Evolutionary conservation across 2,888 invertebrate genomes (phyloP), one percentile per base, ranked within the genome.

Genomic region (Frankliniella intonsa): DNA sequence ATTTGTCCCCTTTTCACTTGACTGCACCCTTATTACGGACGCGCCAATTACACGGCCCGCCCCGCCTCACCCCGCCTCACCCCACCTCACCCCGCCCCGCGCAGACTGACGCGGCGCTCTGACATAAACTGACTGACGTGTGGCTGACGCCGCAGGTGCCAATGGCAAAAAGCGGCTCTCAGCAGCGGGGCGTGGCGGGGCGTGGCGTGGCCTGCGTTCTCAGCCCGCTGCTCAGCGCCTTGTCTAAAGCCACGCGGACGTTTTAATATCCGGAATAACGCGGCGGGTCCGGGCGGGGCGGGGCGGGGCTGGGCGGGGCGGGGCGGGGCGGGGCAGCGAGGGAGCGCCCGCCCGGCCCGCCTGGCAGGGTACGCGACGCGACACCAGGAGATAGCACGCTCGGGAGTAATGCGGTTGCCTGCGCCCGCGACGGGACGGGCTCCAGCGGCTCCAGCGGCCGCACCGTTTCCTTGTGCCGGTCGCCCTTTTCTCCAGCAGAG

Each of bases 241-340:
- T 76, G 69, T 76, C 69, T 76, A 76, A 76, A 76, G 69, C 69
- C 69, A 62, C 62, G 69, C 25, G 69, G 69, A 22, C 69, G 69
- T 76, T 76, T 76, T 76, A 76, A 76, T 76, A 76, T 76, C 69
- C 69, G 69, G 69, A 76, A 76, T 76, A 76, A 76, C 25, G 25
- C 69, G 69, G 69, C 12, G 69, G 69, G 38, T 10, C 55, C 14
- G 19, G 55, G 55, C 55, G 14, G 55, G 14, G 55, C 14, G 17
- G 14, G 22, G 25, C 22, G 69, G 11, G 62, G 10, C 9, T 51
- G 51, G 51, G 17, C 2, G 14, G 62, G 14, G 62, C 7, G 62
- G 14, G 62, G 14, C n/a, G 3, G 17, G 14, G 62, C 19, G 17
- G 62, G n/a, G 62, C 7, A 62, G n/a, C 8, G 62, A 62, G 5